phyloP scores from a whole-genome alignment of 2,888 invertebrate species.

The Cantharis lateralis region DNA sequence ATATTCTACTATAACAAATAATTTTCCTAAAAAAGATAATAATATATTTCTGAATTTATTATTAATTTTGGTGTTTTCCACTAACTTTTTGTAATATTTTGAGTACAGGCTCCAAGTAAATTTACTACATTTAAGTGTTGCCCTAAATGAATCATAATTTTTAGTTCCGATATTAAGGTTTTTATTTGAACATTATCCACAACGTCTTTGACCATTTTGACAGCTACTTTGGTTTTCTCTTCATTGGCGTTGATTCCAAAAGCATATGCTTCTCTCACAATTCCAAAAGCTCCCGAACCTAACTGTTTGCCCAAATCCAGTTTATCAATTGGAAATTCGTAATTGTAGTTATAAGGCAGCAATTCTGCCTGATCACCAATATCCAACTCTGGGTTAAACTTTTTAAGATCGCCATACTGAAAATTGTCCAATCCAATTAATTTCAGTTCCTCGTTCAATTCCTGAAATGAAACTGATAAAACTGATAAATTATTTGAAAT shows the following conservation, averaged over 20 bases:
- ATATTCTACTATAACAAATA: neutral
- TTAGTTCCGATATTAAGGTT: slow-evolving; percentile 89
- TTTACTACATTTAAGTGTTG: slow-evolving; percentile 95
- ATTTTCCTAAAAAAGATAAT: neutral
- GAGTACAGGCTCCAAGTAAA: slow-evolving; percentile 80
- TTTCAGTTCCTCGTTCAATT: slow-evolving; percentile 67
- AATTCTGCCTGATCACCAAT: slow-evolving; percentile 92
- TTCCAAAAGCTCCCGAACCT: slow-evolving; percentile 94
- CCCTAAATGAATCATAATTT: slow-evolving; percentile 94
- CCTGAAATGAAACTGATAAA: neutral
- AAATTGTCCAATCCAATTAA: slow-evolving; percentile 76
- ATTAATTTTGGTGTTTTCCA: too few species aligned
- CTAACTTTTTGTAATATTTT: neutral
- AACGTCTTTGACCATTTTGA: slow-evolving; percentile 92
- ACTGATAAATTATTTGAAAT: neutral
- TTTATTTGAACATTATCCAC: slow-evolving; percentile 84
- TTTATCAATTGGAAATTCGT: slow-evolving; percentile 87
- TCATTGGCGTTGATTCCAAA: slow-evolving; percentile 84
- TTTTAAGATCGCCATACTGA: slow-evolving; percentile 77
- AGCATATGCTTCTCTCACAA: slow-evolving; percentile 87
- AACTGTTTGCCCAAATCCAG: slow-evolving; percentile 82
- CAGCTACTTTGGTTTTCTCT: slow-evolving; percentile 81
- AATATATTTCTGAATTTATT: neutral
- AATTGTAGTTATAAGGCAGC: slow-evolving; percentile 87
- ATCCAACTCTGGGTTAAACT: slow-evolving; percentile 85